These are phyloP conservation scores for Maniola jurtina DNA, from an alignment of 1,140 invertebrate species.

Conservation along the genomic window DNA sequence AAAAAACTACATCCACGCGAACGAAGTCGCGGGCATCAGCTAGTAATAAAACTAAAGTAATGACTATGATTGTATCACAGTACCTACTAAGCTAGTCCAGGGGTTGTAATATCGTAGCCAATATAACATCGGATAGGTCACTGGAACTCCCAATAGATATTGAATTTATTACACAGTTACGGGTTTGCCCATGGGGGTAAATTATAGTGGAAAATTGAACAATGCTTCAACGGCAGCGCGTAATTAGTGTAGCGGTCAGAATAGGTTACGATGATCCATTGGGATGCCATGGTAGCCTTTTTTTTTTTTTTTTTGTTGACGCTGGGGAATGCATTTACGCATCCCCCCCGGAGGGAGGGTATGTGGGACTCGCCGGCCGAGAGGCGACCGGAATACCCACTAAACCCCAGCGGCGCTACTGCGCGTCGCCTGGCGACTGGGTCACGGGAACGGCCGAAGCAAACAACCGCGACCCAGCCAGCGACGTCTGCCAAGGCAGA, in stretches of 20 bases:
- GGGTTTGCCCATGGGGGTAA: constrained; percentile 38
- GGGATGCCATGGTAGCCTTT: not conserved
- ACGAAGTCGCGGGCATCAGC: too few species aligned
- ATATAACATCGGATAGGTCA: constrained; percentile 42
- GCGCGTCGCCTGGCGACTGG: too few species aligned
- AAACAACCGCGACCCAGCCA: too few species aligned
- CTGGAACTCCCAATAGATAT: constrained; percentile 42
- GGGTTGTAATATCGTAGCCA: constrained; percentile 23
- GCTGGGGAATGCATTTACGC: too few species aligned
- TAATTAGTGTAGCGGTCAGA: constrained; percentile 58
- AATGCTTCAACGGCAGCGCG: constrained; percentile 36
- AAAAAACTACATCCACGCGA: too few species aligned
- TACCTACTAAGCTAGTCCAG: not conserved
- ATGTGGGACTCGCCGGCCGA: too few species aligned
- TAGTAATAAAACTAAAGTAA: too few species aligned
- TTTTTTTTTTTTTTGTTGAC: not conserved
- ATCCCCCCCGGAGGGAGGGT: too few species aligned
- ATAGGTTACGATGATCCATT: constrained; percentile 49
- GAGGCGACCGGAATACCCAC: too few species aligned
- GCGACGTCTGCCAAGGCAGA: too few species aligned
- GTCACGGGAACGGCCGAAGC: too few species aligned
- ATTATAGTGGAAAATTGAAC: constrained; percentile 47
- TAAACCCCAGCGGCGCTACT: too few species aligned
- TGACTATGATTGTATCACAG: not conserved
- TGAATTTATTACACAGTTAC: constrained; percentile 45